These are phyloP conservation scores for Eudemis profundana DNA, from an alignment of 2,888 invertebrate genomes.

Conservation along the genomic window DNA sequence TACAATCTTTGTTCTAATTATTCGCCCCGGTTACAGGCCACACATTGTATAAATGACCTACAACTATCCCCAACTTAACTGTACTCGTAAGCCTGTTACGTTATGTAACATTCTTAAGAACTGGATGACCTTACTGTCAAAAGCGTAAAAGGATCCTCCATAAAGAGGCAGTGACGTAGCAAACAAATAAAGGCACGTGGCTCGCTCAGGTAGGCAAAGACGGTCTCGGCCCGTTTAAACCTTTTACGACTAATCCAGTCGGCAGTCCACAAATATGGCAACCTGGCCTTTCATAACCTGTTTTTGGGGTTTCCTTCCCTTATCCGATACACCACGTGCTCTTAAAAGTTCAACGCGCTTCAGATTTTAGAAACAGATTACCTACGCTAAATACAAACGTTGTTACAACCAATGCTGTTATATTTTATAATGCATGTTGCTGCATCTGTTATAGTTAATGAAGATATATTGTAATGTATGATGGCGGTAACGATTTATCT, in stretches of 20 bases:
- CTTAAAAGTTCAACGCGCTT: constrained; percentile 59
- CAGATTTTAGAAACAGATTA: constrained; percentile 41
- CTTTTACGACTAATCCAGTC: constrained; percentile 84
- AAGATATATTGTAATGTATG: constrained; percentile 32
- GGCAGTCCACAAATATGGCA: constrained; percentile 80
- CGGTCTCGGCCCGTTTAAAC: constrained; percentile 79
- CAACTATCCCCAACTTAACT: constrained; percentile 2
- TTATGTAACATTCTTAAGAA: constrained; percentile 55
- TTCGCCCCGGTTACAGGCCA: too few relatives aligned
- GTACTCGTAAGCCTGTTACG: neutral
- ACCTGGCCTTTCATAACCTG: constrained; percentile 82
- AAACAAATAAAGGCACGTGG: constrained; percentile 72
- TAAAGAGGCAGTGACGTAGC: constrained; percentile 74
- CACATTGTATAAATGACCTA: neutral
- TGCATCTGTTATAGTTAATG: constrained; percentile 27
- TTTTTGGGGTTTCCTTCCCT: constrained; percentile 83
- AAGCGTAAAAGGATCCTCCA: constrained; percentile 65
- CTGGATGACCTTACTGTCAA: constrained; percentile 69
- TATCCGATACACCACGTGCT: constrained; percentile 63
- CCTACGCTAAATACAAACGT: neutral
- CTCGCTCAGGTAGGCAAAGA: constrained; percentile 72
- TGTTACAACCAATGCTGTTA: neutral
- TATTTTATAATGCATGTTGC: constrained; percentile 4
- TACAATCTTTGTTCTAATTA: too few relatives aligned
- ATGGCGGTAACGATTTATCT: constrained; percentile 39